phyloP scores from a whole-genome alignment of 92 coral and sea anemone genomes.

The Diadumene lineata region DNA sequence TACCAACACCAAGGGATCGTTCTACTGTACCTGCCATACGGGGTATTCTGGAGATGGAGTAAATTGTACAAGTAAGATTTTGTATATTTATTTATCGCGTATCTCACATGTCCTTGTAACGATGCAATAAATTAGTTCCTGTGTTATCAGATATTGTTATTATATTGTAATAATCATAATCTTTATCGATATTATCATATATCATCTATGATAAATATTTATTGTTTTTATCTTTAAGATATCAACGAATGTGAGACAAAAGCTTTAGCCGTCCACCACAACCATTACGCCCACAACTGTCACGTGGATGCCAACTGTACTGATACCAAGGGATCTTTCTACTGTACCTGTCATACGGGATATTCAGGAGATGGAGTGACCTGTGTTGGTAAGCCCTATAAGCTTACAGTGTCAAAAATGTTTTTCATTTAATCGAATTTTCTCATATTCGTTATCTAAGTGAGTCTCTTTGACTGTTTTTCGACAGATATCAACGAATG shows the following conservation, averaged over 20 bases:
- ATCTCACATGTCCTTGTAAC: too few relatives aligned
- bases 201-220: background rate
- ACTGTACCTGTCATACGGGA: conserved; percentile 80
- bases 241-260: conserved; percentile 45
- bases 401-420: too few relatives aligned
- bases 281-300: conserved; percentile 59
- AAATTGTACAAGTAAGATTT: conserved; percentile 32
- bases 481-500: conserved; percentile 52
- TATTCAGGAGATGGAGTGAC: conserved; percentile 59
- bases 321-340: conserved; percentile 78
- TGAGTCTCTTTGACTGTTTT: background rate
- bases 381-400: background rate
- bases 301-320: conserved; percentile 82
- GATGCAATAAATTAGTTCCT: too few relatives aligned
- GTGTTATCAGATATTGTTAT: too few relatives aligned
- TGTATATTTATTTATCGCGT: too few relatives aligned
- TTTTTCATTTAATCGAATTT: background rate
- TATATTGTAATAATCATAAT: too few relatives aligned
- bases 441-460: too few relatives aligned
- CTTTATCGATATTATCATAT: too few relatives aligned
- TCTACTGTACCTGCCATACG: conserved; percentile 68
- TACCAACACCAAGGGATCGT: conserved; percentile 80
- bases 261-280: conserved; percentile 33
- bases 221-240: conserved; percentile 6
- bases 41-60: conserved; percentile 88